phyloP scores from a whole-genome alignment of 2,888 invertebrate genomes.

The Drosophila atripex region DNA sequence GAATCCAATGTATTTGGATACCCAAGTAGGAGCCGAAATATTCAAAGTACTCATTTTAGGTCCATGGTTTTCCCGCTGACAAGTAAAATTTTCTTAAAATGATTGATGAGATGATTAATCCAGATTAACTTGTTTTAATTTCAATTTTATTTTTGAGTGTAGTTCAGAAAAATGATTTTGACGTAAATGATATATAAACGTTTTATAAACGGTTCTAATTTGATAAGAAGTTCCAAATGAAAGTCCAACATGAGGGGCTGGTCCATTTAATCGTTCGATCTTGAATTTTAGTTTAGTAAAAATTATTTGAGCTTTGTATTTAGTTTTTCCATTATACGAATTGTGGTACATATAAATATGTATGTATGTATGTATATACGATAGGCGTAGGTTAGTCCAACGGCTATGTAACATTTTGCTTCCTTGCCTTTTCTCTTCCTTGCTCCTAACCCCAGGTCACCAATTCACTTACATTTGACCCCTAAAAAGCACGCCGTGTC shows the following conservation, averaged over 20 bases:
- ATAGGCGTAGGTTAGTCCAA: not conserved
- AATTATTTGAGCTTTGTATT: too few relatives aligned
- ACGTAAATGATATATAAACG: not conserved
- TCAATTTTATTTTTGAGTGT: not conserved
- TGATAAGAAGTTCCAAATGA: not conserved
- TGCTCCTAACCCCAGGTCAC: not conserved
- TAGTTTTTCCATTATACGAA: too few relatives aligned
- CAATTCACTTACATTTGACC: slow-evolving; percentile 1
- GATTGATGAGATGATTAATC: not conserved
- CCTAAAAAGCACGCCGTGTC: not conserved
- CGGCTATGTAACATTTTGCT: not conserved
- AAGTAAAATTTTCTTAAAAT: too few relatives aligned
- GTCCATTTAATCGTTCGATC: not conserved
- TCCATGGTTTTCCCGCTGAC: too few relatives aligned
- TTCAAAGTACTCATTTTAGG: not conserved
- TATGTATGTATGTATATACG: not conserved
- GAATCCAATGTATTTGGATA: not conserved
- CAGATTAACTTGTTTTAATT: not conserved
- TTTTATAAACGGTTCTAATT: not conserved
- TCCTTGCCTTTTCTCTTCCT: not conserved
- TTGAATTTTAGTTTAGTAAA: not conserved
- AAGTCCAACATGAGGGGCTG: not conserved
- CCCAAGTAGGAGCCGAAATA: not conserved
- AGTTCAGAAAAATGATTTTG: not conserved
- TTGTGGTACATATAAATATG: not conserved